These are phyloP conservation scores for Pitta sordida DNA, from an alignment of 2,113 vertebrate genomes.

Conservation along the genomic window DNA sequence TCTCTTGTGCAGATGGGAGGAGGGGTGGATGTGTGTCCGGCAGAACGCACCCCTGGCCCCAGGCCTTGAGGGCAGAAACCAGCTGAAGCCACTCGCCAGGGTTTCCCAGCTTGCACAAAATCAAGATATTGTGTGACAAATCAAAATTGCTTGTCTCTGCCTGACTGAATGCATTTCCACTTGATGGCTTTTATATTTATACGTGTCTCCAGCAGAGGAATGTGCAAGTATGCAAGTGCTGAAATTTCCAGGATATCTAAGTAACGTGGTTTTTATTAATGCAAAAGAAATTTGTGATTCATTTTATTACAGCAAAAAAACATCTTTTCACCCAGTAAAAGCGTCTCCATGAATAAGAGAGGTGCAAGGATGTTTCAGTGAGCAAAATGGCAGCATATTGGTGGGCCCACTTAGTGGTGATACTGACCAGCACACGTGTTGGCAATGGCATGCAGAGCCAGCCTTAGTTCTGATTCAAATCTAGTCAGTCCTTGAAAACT, in stretches of 20 bases:
- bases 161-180: not conserved
- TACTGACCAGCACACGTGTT: rapidly evolving
- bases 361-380: not conserved
- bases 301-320: not conserved
- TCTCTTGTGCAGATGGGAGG: rapidly evolving
- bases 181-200: conserved; percentile 16
- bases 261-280: not conserved
- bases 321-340: not conserved
- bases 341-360: not conserved
- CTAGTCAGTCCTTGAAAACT: not conserved
- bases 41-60: not conserved
- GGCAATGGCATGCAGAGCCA: not conserved
- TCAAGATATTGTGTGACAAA: not conserved
- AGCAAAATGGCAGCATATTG: not conserved
- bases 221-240: not conserved
- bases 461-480: not conserved
- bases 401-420: not conserved
- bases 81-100: not conserved
- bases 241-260: not conserved
- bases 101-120: not conserved
- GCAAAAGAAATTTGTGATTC: not conserved
- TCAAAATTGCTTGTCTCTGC: conserved; percentile 14
- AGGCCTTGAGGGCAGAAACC: not conserved
- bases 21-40: not conserved
- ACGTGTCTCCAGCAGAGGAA: not conserved